Evolutionary conservation across 2,797 vertebrate genomes (phyloP), one percentile per base, ranked within the genome.

Genomic region (Toxotes lorentzi): DNA sequence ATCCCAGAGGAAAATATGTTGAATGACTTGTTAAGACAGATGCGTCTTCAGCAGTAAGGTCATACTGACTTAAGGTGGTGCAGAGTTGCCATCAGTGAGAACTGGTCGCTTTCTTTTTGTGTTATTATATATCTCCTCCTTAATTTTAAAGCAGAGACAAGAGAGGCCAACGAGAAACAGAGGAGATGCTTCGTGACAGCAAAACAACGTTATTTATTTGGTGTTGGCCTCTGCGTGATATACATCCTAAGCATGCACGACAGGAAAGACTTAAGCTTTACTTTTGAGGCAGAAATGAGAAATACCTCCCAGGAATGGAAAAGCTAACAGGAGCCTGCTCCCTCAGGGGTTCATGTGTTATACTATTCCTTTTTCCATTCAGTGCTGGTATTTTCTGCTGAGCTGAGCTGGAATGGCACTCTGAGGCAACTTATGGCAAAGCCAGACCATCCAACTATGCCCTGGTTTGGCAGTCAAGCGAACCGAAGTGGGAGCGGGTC

Each of bases 321-420:
- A 92, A 85, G 83, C 79, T 82, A 79, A 82, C 79, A 34, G 70
- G 50, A 57, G 72, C 61, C 67, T 9, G 64, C 61, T 82, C 86
- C 83, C 86, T 69, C 48, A 1, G 78, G 83, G 85, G 21, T 78
- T 87, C 65, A 70, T 17, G 69, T 85, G 83, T 86, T 79, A 72
- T 62, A 81, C 64, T 73, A 63, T 88, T 83, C 70, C 45, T 81
- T 90, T 95, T 95, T 95, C 94, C 92, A 86, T 82, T 82, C 64
- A 58, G 68, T 35, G 23, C 83, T 80, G 81, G 81, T 87, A 85
- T 92, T 88, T 94, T 93, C 73, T 96, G 94, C 94, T 95, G 93
- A 94, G 91, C 88, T 79, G 88, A 90, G 93, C 95, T 91, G 77
- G 83, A 95, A 93, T 66, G n/a, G 24, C 70, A 69, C 65, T 71